phyloP scores from a whole-genome alignment of 2,888 invertebrate genomes.

The Nesidiocoris tenuis region DNA sequence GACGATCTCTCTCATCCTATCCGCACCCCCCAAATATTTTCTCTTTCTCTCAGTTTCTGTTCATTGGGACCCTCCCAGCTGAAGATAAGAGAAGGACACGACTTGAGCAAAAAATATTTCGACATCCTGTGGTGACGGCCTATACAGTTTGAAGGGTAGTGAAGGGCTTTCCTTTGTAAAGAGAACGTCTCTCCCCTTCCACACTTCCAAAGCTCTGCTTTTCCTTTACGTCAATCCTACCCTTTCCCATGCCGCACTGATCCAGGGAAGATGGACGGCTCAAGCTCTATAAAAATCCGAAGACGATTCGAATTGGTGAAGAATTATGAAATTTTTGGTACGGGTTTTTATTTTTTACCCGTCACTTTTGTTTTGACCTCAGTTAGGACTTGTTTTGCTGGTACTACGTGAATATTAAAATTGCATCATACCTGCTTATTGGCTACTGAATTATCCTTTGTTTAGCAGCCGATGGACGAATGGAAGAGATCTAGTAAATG shows the following conservation, averaged over 20 bases:
- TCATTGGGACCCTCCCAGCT: neutral
- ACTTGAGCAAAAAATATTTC: slow-evolving; percentile 28
- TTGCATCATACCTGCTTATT: too few species aligned
- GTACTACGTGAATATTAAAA: too few species aligned
- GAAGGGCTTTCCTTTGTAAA: slow-evolving; percentile 18
- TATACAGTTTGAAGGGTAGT: slow-evolving; percentile 3
- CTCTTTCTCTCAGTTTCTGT: neutral
- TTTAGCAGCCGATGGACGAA: too few species aligned
- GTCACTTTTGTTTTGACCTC: too few species aligned
- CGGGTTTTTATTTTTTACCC: too few species aligned
- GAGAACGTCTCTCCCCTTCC: neutral
- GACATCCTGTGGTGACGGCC: slow-evolving; percentile 11
- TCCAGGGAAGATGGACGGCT: neutral
- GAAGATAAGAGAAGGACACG: slow-evolving; percentile 17
- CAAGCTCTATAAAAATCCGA: neutral
- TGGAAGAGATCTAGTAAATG: too few species aligned
- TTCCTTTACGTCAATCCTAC: neutral
- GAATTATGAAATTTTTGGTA: too few species aligned
- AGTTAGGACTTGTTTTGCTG: too few species aligned
- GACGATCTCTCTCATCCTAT: slow-evolving; percentile 10
- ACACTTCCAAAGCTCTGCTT: too few species aligned
- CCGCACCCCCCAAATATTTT: slow-evolving; percentile 1
- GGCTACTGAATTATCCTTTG: too few species aligned
- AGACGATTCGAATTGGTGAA: neutral
- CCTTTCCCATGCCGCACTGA: neutral